Evolutionary conservation across 2,797 vertebrate species (phyloP).

Genomic region (Sphenopsis melanotis): DNA sequence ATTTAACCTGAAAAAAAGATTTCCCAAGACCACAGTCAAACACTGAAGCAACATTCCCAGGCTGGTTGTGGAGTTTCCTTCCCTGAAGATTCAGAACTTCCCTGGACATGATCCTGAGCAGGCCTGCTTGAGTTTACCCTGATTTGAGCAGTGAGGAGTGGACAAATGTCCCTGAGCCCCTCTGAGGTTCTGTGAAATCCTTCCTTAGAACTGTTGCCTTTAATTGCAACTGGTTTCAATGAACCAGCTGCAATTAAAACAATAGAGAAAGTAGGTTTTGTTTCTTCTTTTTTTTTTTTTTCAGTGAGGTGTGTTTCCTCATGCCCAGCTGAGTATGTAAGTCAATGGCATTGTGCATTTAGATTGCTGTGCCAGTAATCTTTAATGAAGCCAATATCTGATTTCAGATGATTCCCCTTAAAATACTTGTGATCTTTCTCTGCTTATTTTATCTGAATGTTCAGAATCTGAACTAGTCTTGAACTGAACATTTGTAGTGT

Average conservation of each 20-base stretch:
- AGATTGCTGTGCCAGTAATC: background rate
- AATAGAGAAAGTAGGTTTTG: background rate
- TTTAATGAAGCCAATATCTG: background rate
- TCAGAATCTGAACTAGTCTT: background rate
- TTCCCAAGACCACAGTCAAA: fast-evolving
- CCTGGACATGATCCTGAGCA: background rate
- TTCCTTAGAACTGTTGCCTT: background rate
- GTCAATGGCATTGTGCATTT: background rate
- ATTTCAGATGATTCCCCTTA: background rate
- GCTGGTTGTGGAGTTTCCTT: background rate
- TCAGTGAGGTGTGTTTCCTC: background rate
- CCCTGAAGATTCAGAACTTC: background rate
- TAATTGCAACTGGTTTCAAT: background rate
- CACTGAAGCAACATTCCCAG: background rate
- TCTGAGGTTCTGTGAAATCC: background rate
- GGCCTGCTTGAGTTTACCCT: background rate
- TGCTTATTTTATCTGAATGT: background rate
- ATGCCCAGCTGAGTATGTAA: background rate
- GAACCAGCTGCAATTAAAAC: background rate
- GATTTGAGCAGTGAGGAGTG: background rate
- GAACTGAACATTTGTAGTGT: background rate
- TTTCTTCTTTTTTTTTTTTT: background rate
- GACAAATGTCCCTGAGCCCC: background rate
- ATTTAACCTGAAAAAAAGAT: background rate
- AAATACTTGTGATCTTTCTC: background rate